Evolutionary conservation across 2,797 vertebrate genomes (phyloP).

Genomic region (Calcarius lapponicus): DNA sequence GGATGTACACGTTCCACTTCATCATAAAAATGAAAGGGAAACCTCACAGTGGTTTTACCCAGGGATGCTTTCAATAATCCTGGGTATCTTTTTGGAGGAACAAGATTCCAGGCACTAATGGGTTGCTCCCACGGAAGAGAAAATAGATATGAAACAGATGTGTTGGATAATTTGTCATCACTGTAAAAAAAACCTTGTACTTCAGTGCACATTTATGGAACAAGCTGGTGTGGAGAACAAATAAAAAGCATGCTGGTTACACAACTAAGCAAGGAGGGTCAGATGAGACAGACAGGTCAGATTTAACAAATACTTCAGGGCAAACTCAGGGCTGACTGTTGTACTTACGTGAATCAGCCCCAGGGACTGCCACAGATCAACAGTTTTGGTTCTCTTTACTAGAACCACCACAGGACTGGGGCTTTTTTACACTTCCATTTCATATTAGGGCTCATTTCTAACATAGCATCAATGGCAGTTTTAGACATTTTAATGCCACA

Average conservation of each 20-base stretch:
- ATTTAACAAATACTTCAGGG: conserved; percentile 11
- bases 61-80: not conserved
- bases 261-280: conserved; percentile 61
- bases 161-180: conserved; percentile 81
- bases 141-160: conserved; percentile 7
- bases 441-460: not conserved
- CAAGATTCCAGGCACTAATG: not conserved
- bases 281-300: conserved; percentile 45
- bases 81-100: not conserved
- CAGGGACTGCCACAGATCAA: not conserved
- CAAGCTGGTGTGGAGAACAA: conserved; percentile 56
- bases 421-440: not conserved
- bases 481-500: not conserved
- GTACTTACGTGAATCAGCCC: not conserved
- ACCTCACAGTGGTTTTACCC: not conserved
- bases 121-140: not conserved
- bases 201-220: conserved; percentile 57
- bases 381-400: not conserved
- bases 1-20: not conserved
- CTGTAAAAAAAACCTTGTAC: conserved; percentile 51
- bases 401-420: not conserved
- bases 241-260: conserved; percentile 75
- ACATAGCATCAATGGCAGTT: not conserved
- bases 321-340: not conserved
- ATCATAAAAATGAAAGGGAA: not conserved